These are phyloP conservation scores for Microctonus aethiopoides DNA, from an alignment of 2,888 invertebrate genomes.

Conservation along the genomic window DNA sequence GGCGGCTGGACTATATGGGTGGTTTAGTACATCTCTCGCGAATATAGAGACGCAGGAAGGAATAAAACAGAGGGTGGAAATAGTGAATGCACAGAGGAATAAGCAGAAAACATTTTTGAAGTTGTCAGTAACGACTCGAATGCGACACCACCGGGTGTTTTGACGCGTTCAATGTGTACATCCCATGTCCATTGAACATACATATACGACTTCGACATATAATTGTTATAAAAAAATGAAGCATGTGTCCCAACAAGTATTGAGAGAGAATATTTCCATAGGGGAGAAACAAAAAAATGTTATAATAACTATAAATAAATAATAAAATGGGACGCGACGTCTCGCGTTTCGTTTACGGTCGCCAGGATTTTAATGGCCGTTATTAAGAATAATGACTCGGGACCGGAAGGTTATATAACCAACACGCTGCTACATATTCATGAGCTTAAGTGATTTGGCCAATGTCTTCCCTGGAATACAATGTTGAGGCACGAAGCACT, in stretches of 20 bases:
- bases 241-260: background rate
- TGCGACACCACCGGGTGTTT: background rate
- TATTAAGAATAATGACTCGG: conserved; percentile 59
- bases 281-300: background rate
- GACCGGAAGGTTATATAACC: conserved; percentile 47
- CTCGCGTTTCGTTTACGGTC: conserved; percentile 6
- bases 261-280: background rate
- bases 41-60: background rate
- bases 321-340: background rate
- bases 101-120: conserved; percentile 18
- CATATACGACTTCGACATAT: background rate
- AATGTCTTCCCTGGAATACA: conserved; percentile 47
- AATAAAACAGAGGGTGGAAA: conserved; percentile 1
- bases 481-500: background rate
- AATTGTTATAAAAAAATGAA: conserved; percentile 1
- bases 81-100: conserved; percentile 22
- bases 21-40: background rate
- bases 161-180: background rate
- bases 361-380: conserved; percentile 46
- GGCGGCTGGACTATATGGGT: background rate
- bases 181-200: conserved; percentile 12
- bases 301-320: background rate
- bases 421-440: conserved; percentile 55
- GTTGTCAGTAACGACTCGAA: conserved; percentile 1
- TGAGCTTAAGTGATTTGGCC: conserved; percentile 58